Evolutionary conservation across 2,797 vertebrate species (phyloP), one percentile per base, ranked within the genome.

Genomic region (Danio aesculapii): DNA sequence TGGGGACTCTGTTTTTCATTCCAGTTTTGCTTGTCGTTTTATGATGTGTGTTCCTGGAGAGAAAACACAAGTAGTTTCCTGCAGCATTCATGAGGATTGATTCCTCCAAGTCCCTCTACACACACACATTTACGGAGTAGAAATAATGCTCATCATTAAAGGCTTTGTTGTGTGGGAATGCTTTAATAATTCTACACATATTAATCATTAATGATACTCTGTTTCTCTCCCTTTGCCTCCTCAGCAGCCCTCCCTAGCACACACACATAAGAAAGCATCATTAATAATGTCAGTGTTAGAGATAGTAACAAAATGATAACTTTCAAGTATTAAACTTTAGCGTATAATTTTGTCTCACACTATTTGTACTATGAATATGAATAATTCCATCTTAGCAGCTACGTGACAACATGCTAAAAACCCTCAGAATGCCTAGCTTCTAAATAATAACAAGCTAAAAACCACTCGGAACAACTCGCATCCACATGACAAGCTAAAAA

Each of bases 81-180:
- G 67, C 67, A 62, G 68, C 47, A 71, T 79, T 79, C 58, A 63
- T 57, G 77, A 79, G 30, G 76, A 83, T 21, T 62, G 66, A 70
- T 75, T 61, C 67, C 50, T 79, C 57, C 19, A 8, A 75, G 43
- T 70, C 62, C 64, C 53, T 9, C 16, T 64, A 19, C 50, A 30
- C 61, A 68, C 76, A 61, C 66, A 68, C 70, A 83, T 16, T 63
- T 79, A 17, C 10, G 3, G 12, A 71, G 77, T 19, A 44, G 57
- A 62, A 79, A 70, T 71, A 62, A 79, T 79, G 57, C 62, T 63
- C 47, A 52, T 71, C 58, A 71, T 79, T 77, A 79, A 74, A 69
- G 73, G 77, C 71, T 79, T 61, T 79, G 72, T 79, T 83, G 77
- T 83, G 71, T 69, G 69, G 73, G 71, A 79, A 75, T 83, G 77